Evolutionary conservation across 1,140 invertebrate genomes (phyloP).

Genomic region (Cotesia vestalis): DNA sequence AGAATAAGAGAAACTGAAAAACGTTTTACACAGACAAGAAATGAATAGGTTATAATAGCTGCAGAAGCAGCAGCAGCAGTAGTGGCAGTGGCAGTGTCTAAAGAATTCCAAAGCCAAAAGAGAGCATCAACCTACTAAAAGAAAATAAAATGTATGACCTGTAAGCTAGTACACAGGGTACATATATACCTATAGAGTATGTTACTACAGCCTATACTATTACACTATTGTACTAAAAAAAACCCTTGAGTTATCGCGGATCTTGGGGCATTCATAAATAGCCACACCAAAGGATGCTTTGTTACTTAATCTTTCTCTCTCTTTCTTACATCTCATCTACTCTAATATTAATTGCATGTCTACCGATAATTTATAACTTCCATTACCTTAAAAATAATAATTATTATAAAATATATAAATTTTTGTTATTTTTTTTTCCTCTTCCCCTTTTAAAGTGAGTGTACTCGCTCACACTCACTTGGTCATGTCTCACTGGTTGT

Average conservation of each 20-base stretch:
- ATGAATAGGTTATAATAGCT: not conserved
- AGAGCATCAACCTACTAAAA: not conserved
- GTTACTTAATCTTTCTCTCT: too few species aligned
- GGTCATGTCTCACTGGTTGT: slow-evolving; percentile 14
- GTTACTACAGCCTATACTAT: too few species aligned
- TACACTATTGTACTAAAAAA: not conserved
- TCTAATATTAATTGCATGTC: slow-evolving; percentile 17
- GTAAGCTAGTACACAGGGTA: not conserved
- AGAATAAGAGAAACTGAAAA: too few species aligned
- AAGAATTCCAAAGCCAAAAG: slow-evolving; percentile 16
- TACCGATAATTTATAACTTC: not conserved
- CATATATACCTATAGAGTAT: too few species aligned
- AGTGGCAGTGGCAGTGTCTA: slow-evolving; percentile 1
- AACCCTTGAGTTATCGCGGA: slow-evolving; percentile 37
- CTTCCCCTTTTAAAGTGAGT: not conserved
- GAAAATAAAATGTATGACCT: not conserved
- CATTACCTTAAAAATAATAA: too few species aligned
- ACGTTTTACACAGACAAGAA: not conserved
- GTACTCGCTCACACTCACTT: slow-evolving; percentile 5
- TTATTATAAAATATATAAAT: too few species aligned
- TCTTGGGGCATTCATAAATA: slow-evolving; percentile 40
- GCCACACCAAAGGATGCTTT: slow-evolving; percentile 33
- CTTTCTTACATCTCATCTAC: slow-evolving; percentile 13
- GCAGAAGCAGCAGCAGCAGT: too few species aligned
- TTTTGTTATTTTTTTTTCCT: not conserved